Evolutionary conservation across 2,797 vertebrate genomes (phyloP).

Genomic region (Vipera ursinii): DNA sequence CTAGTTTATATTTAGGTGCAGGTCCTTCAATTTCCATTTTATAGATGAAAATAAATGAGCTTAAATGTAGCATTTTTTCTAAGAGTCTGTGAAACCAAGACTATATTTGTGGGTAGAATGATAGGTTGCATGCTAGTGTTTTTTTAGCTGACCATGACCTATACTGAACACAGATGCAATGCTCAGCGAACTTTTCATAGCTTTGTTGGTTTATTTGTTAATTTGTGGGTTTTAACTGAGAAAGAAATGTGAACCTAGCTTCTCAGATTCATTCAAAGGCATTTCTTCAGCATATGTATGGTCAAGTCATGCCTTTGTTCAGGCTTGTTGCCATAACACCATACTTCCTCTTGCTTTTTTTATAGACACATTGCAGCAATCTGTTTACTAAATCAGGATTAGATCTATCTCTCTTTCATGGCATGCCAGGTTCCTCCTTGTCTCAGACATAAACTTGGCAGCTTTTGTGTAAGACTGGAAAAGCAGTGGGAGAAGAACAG

Average conservation of each 20-base stretch:
- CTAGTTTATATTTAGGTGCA: neutral
- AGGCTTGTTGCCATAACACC: neutral
- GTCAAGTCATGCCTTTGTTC: neutral
- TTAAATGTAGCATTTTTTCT: neutral
- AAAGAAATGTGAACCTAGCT: neutral
- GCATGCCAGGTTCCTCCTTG: slow-evolving; percentile 8
- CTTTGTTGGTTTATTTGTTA: neutral
- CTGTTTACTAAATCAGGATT: neutral
- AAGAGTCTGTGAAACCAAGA: neutral
- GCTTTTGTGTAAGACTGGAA: slow-evolving; percentile 17
- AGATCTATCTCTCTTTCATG: slow-evolving; percentile 25
- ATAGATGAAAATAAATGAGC: neutral
- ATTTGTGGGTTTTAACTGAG: neutral
- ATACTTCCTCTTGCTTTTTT: neutral
- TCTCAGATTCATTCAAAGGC: neutral
- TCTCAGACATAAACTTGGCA: slow-evolving; percentile 33
- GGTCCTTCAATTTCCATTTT: neutral
- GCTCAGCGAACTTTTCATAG: neutral
- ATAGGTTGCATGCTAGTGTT: too few species aligned
- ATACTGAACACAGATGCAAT: neutral
- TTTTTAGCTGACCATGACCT: neutral
- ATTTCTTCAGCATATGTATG: neutral
- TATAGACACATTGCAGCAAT: neutral
- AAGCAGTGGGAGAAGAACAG: slow-evolving; percentile 13
- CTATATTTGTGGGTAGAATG: neutral